Evolutionary conservation across 1,140 invertebrate species (phyloP), one percentile per base, ranked within the genome.

Genomic region (Brachionus sp.): DNA sequence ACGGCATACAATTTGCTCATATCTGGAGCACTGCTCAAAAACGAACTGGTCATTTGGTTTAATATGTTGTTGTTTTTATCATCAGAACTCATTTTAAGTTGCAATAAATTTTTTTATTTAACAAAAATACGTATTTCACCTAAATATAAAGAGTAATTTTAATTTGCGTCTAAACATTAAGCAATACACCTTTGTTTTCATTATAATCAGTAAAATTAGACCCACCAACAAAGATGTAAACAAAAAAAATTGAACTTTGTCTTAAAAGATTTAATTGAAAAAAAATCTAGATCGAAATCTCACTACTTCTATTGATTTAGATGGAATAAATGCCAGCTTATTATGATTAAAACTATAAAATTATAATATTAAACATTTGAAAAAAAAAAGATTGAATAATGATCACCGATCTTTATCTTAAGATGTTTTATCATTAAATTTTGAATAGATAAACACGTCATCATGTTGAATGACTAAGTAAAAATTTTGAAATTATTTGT

Each of bases 41-140:
- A 46, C 9, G 16, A 23, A n/a, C 70, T 46, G 33, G 70, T 46
- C 10, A 75, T 39, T 75, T 75, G 70, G 29, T 75, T 75, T 10
- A 75, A 75, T 46, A 75, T 12, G 46, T 75, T 75, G 6, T 75
- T 44, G 44, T 75, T 75, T 29, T 46, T 75, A 46, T 75, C 70
- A 23, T 75, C 70, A 25, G 70, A 75, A 75, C 44, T 75, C 70
- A 75, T 75, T 46, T 35, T 75, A 25, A 75, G 19, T 75, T 46
- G 9, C 5, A 57, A 57, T 75, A 44, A 73, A 19, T 39, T 9
- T 7, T 73, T 73, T 33, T 66, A n/a, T 35, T 66, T 33, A 35
- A 29, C 12, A 35, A 66, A 42, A 57, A 57, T 57, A 57, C n/a
- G 50, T 57, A 7, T 57, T 66, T 37, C n/a, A 66, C 64, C 64